Percentiles rank a stretch among this genome's conserved stretches.
Conservation (phyloP, 1,140 invertebrate species). For the Drosophila orena region DNA sequence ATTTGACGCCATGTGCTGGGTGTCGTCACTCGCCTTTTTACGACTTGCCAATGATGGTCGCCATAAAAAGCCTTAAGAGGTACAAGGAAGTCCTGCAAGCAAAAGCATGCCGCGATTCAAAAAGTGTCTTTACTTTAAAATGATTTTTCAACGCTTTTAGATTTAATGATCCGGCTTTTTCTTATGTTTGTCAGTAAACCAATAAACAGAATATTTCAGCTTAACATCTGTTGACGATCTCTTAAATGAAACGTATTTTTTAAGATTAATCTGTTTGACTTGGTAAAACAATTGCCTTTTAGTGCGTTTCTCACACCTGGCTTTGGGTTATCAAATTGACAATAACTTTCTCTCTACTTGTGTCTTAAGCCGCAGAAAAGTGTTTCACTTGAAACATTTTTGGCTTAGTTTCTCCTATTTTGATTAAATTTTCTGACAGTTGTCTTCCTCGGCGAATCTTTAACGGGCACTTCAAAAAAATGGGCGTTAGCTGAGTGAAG, state of each 20-base stretch:
- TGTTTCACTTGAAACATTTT: background rate
- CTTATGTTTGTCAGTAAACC: too few species aligned
- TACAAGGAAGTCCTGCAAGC: slow-evolving; percentile 44
- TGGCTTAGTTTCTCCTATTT: background rate
- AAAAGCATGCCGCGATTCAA: slow-evolving; percentile 27
- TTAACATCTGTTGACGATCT: too few species aligned
- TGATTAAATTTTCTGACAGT: slow-evolving; percentile 31
- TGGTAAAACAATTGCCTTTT: too few species aligned
- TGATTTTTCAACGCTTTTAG: background rate
- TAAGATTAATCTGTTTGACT: too few species aligned
- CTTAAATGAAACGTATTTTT: too few species aligned
- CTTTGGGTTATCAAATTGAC: background rate
- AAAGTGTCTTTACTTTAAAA: background rate
- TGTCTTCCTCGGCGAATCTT: slow-evolving; percentile 49
- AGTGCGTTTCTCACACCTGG: too few species aligned
- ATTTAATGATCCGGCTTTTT: too few species aligned
- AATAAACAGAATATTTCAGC: too few species aligned
- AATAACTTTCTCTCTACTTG: background rate
- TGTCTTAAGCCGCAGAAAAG: background rate
- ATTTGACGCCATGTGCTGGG: slow-evolving; percentile 75
- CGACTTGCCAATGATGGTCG: slow-evolving; percentile 77
- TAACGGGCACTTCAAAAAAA: slow-evolving; percentile 47
- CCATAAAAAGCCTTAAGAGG: slow-evolving; percentile 61
- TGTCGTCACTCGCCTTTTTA: slow-evolving; percentile 74
- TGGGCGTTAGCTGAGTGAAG: slow-evolving; percentile 5